A percentile compares a stretch with the other conserved stretches of the same genome.
These are phyloP conservation scores for Onthophagus taurus DNA, from an alignment of 1,140 invertebrate species.

Conservation along the genomic window DNA sequence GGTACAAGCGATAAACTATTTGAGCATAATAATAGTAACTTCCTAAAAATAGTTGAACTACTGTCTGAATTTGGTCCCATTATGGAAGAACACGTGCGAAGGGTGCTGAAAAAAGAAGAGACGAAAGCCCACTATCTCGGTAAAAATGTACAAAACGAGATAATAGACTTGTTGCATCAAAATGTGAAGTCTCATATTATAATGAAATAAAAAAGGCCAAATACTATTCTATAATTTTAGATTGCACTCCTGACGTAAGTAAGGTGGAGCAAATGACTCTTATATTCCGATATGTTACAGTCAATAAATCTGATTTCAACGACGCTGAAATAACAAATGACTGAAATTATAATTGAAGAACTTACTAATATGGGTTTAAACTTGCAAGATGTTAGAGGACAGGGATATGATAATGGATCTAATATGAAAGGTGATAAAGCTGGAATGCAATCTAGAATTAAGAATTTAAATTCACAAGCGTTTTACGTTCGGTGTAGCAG, in stretches of 20 bases:
- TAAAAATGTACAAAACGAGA: slow-evolving; percentile 13
- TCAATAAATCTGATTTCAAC: slow-evolving; percentile 5
- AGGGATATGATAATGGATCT: slow-evolving; percentile 31
- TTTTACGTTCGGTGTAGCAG: slow-evolving; percentile 5
- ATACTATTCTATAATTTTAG: no score
- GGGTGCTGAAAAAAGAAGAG: slow-evolving; percentile 12
- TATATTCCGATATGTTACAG: slow-evolving; percentile 9
- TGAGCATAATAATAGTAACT: slow-evolving; percentile 18
- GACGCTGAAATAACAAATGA: slow-evolving; percentile 11
- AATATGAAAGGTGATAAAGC: slow-evolving; percentile 25
- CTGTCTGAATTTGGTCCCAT: slow-evolving; percentile 14
- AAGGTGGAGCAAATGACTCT: slow-evolving; percentile 9
- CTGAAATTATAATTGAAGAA: slow-evolving; percentile 13
- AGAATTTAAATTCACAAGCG: slow-evolving; percentile 10
- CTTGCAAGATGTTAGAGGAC: slow-evolving; percentile 17
- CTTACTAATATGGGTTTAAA: slow-evolving; percentile 4
- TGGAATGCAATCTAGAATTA: slow-evolving; percentile 11
- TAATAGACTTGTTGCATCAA: slow-evolving; percentile 10
- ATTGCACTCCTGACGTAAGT: slow-evolving; percentile 12
- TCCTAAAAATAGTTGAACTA: slow-evolving; percentile 16
- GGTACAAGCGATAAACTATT: slow-evolving; percentile 11
- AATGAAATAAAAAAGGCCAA: slow-evolving; percentile 10
- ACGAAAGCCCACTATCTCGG: slow-evolving; percentile 14
- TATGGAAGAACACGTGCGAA: slow-evolving; percentile 11
- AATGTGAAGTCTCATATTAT: slow-evolving; percentile 11